Conservation (phyloP, 2,797 vertebrate genomes). For the Muscicapa striata region DNA sequence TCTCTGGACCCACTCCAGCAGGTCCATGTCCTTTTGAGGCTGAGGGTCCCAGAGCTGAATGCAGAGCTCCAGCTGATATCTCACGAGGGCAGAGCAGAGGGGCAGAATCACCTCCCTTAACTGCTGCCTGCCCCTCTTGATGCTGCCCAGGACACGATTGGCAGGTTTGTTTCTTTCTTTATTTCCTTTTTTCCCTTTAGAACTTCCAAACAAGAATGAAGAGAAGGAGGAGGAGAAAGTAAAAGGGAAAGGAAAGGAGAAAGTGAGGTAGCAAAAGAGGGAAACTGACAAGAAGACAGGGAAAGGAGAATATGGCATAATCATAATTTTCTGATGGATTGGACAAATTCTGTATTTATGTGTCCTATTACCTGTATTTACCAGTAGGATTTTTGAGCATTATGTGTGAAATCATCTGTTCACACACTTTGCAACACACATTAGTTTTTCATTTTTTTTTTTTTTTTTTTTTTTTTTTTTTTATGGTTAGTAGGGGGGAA, state of each 20-base stretch:
- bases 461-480: background rate
- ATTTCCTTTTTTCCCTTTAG: background rate
- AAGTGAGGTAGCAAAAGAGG: background rate
- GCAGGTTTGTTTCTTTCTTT: background rate
- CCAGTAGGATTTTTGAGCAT: background rate
- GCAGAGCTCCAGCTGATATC: background rate
- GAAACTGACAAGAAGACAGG: background rate
- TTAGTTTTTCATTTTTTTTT: background rate
- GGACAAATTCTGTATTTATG: background rate
- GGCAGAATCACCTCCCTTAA: background rate
- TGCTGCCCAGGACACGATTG: rapidly evolving
- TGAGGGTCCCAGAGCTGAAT: background rate
- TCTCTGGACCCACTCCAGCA: background rate
- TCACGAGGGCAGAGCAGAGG: background rate
- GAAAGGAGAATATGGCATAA: rapidly evolving
- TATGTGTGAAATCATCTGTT: background rate
- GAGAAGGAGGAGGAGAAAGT: background rate
- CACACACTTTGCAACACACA: background rate
- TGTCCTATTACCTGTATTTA: background rate
- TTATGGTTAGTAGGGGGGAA: background rate
- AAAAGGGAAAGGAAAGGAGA: background rate
- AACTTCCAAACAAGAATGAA: background rate
- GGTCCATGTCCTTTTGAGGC: background rate
- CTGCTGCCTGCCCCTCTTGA: background rate
- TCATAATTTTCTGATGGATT: background rate